Conservation (phyloP, 2,797 vertebrate genomes). For the Amblyraja radiata region DNA sequence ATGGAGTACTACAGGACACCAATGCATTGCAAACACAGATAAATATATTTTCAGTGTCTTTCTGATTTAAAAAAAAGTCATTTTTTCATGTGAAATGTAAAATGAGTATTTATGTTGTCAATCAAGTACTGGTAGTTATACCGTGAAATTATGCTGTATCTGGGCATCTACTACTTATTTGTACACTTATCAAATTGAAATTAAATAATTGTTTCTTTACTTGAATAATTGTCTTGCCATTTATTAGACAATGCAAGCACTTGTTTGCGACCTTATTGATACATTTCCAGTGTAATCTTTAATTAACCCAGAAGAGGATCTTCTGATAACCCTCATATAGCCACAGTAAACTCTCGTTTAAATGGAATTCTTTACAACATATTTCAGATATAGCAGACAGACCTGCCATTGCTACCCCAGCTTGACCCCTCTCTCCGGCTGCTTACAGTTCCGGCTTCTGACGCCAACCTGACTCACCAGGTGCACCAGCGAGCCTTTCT, state of each 20-base stretch:
- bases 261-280: too few species aligned
- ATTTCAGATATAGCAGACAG: too few species aligned
- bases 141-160: constrained; percentile 32
- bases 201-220: constrained; percentile 34
- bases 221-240: not conserved
- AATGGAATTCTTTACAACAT: too few species aligned
- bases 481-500: too few species aligned
- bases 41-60: constrained; percentile 33
- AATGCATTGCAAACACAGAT: constrained; percentile 24
- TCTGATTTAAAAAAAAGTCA: constrained; percentile 15
- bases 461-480: too few species aligned
- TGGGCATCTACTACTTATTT: constrained; percentile 33
- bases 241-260: not conserved
- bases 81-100: constrained; percentile 30
- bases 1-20: not conserved
- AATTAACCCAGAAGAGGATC: not conserved
- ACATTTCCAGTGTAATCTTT: not conserved
- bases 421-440: too few species aligned
- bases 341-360: too few species aligned
- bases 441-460: too few species aligned
- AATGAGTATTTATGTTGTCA: constrained; percentile 36
- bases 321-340: too few species aligned
- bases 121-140: constrained; percentile 32
- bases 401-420: too few species aligned
- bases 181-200: constrained; percentile 29